A percentile compares a stretch with the other conserved stretches of the same genome.
Evolutionary conservation across 2,113 vertebrate genomes (phyloP).

Genomic region (Caranx ignobilis): DNA sequence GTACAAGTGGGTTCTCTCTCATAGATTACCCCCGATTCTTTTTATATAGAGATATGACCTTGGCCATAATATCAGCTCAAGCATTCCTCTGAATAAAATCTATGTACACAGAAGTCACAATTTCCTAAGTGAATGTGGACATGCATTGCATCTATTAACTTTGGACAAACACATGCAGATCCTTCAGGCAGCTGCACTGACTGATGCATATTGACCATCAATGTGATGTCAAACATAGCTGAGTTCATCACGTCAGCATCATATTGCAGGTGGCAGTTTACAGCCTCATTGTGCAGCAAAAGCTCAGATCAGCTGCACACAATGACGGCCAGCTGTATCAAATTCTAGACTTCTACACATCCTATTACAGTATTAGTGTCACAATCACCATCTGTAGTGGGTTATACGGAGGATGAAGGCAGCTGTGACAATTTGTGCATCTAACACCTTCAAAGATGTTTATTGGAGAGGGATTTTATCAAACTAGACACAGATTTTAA

Average conservation of each 20-base stretch:
- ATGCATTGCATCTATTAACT: neutral
- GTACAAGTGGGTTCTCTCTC: constrained; percentile 25
- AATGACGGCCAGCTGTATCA: constrained; percentile 52
- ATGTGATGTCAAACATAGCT: constrained; percentile 28
- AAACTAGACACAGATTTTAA: constrained; percentile 52
- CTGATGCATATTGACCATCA: constrained; percentile 21
- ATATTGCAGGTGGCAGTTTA: constrained; percentile 42
- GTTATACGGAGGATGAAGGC: constrained; percentile 58
- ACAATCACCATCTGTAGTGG: constrained; percentile 65
- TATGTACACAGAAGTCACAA: constrained; percentile 27
- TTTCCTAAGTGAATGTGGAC: constrained; percentile 12
- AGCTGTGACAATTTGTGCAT: constrained; percentile 57
- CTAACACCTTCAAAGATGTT: constrained; percentile 67
- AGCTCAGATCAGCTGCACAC: constrained; percentile 44
- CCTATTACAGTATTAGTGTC: constrained; percentile 68
- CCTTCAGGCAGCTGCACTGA: neutral
- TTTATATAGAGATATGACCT: constrained; percentile 26
- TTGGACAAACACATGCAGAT: constrained; percentile 8
- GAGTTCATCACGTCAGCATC: constrained; percentile 9
- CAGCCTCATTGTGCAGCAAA: constrained; percentile 14
- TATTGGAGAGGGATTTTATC: constrained; percentile 61
- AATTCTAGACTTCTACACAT: constrained; percentile 50
- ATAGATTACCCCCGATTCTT: constrained; percentile 44
- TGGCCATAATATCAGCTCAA: constrained; percentile 44
- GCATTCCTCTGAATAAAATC: constrained; percentile 29